phyloP scores from a whole-genome alignment of 2,113 vertebrate species.

The Maylandia zebra region DNA sequence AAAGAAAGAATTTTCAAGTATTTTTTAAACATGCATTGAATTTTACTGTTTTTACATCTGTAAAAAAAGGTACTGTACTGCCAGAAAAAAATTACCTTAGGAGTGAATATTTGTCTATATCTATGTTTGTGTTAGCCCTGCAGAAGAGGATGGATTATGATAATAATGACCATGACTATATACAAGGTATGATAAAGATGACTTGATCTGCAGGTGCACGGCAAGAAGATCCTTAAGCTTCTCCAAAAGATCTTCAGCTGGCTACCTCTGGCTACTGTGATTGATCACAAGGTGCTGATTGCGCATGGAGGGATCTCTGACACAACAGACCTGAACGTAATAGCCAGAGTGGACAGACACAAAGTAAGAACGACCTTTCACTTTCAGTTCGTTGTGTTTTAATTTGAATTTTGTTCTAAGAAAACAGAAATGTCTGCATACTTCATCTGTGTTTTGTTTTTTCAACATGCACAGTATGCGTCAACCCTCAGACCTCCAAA shows the following conservation, averaged over 20 bases:
- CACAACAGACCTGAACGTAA: constrained; percentile 77
- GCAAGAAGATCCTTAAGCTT: constrained; percentile 83
- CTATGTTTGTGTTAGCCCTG: background rate
- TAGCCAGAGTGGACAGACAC: constrained; percentile 78
- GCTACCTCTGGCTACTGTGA: constrained; percentile 85
- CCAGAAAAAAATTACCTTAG: background rate
- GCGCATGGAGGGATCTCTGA: constrained; percentile 88
- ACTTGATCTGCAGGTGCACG: constrained; percentile 73
- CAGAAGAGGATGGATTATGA: background rate
- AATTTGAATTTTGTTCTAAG: background rate
- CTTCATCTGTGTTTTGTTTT: background rate
- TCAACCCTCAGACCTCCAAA: constrained; percentile 77
- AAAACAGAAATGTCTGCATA: background rate
- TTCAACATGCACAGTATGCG: constrained; percentile 67
- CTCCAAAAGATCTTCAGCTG: constrained; percentile 89
- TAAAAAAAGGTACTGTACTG: background rate
- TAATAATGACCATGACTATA: background rate
- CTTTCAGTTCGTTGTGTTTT: background rate
- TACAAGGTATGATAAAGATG: background rate
- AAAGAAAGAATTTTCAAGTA: background rate
- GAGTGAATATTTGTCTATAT: background rate
- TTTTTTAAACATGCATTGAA: background rate
- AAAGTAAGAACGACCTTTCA: constrained; percentile 67
- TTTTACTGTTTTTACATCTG: background rate
- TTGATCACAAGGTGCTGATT: constrained; percentile 86